Conservation (phyloP, 2,797 vertebrate species). For the Rhabdomys pumilio region DNA sequence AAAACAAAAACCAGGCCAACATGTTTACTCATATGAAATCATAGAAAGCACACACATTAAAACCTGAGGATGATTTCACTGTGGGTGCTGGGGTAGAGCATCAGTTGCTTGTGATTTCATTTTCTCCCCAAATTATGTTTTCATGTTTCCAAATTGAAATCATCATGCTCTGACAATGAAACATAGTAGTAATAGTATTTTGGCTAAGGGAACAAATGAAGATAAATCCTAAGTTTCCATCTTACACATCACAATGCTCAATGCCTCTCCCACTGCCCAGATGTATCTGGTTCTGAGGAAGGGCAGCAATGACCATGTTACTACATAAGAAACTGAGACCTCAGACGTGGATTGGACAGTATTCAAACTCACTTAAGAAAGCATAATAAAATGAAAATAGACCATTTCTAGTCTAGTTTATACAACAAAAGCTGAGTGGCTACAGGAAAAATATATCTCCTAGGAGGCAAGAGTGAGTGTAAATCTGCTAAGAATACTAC, state of each 20-base stretch:
- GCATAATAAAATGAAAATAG: neutral
- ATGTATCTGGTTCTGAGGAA: neutral
- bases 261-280: neutral
- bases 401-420: neutral
- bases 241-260: neutral
- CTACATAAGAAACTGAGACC: neutral
- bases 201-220: neutral
- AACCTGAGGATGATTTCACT: neutral
- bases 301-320: neutral
- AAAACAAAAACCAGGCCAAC: neutral
- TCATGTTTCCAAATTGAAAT: slow-evolving; percentile 1
- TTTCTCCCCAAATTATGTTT: neutral
- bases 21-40: neutral
- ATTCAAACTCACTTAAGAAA: neutral
- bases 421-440: neutral
- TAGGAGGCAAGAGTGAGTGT: neutral
- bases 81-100: neutral
- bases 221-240: neutral
- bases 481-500: slow-evolving; percentile 18
- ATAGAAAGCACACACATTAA: neutral
- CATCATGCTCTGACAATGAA: neutral
- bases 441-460: slow-evolving; percentile 12
- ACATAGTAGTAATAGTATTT: neutral
- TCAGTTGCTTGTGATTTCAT: neutral
- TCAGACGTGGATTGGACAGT: neutral